Conservation (phyloP, 2,888 invertebrate genomes). For the Drosophila tripunctata region DNA sequence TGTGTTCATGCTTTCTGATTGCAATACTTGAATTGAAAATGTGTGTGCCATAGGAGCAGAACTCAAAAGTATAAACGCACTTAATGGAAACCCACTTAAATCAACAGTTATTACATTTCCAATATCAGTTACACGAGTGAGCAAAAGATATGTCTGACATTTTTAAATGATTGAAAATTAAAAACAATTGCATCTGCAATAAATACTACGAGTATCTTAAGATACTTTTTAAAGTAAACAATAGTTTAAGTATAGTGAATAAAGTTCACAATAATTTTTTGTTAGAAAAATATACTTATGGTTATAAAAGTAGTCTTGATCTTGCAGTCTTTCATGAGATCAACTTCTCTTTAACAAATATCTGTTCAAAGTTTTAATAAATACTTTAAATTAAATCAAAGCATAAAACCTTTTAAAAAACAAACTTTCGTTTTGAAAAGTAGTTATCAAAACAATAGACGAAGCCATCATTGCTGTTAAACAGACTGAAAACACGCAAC, state of each 20-base stretch:
- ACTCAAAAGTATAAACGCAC: conserved; percentile 1
- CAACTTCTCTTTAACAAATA: too few relatives aligned
- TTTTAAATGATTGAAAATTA: not conserved
- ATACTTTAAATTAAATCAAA: not conserved
- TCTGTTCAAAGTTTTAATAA: too few relatives aligned
- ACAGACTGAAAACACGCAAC: conserved; percentile 12
- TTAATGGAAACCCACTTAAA: conserved; percentile 13
- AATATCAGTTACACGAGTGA: not conserved
- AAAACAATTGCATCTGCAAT: not conserved
- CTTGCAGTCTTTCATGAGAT: too few relatives aligned
- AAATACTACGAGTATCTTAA: too few relatives aligned
- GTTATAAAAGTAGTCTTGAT: too few relatives aligned
- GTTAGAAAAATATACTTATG: too few relatives aligned
- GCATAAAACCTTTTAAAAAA: not conserved
- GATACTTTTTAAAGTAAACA: too few relatives aligned
- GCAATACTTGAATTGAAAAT: conserved; percentile 26
- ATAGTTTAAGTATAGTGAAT: too few relatives aligned
- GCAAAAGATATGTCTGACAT: not conserved
- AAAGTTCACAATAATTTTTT: too few relatives aligned
- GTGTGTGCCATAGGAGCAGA: conserved; percentile 19
- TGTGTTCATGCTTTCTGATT: conserved; percentile 31
- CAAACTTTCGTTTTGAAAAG: not conserved
- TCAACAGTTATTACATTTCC: not conserved
- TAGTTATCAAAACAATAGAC: not conserved
- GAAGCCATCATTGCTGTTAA: conserved; percentile 14